phyloP scores from a whole-genome alignment of 1,140 invertebrate species.

The Ips nitidus region DNA sequence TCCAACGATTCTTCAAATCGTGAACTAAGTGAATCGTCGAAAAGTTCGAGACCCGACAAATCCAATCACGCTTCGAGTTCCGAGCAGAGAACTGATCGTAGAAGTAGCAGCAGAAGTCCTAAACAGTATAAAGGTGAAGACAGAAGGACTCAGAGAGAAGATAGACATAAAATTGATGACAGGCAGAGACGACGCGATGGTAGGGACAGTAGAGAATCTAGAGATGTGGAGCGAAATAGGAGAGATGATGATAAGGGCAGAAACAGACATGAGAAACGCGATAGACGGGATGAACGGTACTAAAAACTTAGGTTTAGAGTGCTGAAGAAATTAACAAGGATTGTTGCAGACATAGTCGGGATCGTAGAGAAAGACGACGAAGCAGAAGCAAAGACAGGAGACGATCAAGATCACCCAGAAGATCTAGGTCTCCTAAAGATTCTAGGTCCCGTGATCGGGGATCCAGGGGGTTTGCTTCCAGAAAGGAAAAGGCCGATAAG shows the following conservation, averaged over 20 bases:
- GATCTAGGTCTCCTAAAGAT: slow-evolving; percentile 30
- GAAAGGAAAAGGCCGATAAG: slow-evolving; percentile 35
- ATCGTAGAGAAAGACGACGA: slow-evolving; percentile 7
- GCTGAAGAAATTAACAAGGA: no score
- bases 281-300: slow-evolving; percentile 37
- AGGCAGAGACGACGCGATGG: slow-evolving; percentile 23
- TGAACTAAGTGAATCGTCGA: background rate
- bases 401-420: slow-evolving; percentile 30
- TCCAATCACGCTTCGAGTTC: background rate
- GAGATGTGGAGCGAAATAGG: slow-evolving; percentile 15
- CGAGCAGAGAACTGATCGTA: slow-evolving; percentile 1
- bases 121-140: slow-evolving; percentile 19
- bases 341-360: slow-evolving; percentile 16
- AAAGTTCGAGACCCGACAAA: background rate
- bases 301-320: background rate
- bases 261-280: slow-evolving; percentile 33
- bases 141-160: slow-evolving; percentile 20
- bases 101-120: slow-evolving; percentile 21
- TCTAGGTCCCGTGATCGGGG: slow-evolving; percentile 36
- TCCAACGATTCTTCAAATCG: slow-evolving; percentile 28
- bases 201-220: slow-evolving; percentile 15
- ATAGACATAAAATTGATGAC: slow-evolving; percentile 11
- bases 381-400: slow-evolving; percentile 33
- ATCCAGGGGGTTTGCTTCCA: slow-evolving; percentile 18
- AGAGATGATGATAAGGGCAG: slow-evolving; percentile 35